A percentile compares a stretch with the other conserved stretches of the same genome.
phyloP scores from a whole-genome alignment of 2,888 invertebrate genomes.

The Lochmaea capreae region DNA sequence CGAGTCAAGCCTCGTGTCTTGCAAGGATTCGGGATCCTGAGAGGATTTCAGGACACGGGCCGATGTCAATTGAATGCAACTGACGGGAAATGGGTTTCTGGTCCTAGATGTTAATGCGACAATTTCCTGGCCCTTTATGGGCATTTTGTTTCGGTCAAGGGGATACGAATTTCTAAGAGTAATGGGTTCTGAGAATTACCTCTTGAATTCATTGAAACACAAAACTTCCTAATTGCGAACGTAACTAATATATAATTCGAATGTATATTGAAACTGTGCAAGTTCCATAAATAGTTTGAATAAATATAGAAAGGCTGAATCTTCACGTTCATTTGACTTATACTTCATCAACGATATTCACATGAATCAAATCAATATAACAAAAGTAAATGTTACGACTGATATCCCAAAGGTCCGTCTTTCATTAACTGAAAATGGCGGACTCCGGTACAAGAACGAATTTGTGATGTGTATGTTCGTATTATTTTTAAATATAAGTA shows the following conservation, averaged over 20 bases:
- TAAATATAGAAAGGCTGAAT: background rate
- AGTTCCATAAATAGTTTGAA: background rate
- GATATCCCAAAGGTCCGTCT: too few relatives aligned
- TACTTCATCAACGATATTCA: too few relatives aligned
- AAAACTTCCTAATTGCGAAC: background rate
- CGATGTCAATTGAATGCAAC: constrained; percentile 50
- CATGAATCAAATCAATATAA: too few relatives aligned
- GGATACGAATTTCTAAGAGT: constrained; percentile 34
- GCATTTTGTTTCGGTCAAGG: constrained; percentile 31
- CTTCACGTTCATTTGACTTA: too few relatives aligned
- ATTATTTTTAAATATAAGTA: too few relatives aligned
- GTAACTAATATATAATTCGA: constrained; percentile 10
- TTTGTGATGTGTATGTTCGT: too few relatives aligned
- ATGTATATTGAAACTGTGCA: background rate
- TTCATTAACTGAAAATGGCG: too few relatives aligned
- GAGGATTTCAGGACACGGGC: constrained; percentile 28
- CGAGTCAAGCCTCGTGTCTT: constrained; percentile 27
- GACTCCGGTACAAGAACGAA: too few relatives aligned
- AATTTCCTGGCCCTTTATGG: constrained; percentile 37
- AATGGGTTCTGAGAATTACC: constrained; percentile 22
- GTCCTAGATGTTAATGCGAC: constrained; percentile 47
- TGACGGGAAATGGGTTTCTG: constrained; percentile 48
- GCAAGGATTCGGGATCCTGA: constrained; percentile 27
- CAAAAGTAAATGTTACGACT: too few relatives aligned
- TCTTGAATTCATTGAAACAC: background rate